Evolutionary conservation across 2,888 invertebrate species (phyloP).

Genomic region (Platerodrilus igneus): DNA sequence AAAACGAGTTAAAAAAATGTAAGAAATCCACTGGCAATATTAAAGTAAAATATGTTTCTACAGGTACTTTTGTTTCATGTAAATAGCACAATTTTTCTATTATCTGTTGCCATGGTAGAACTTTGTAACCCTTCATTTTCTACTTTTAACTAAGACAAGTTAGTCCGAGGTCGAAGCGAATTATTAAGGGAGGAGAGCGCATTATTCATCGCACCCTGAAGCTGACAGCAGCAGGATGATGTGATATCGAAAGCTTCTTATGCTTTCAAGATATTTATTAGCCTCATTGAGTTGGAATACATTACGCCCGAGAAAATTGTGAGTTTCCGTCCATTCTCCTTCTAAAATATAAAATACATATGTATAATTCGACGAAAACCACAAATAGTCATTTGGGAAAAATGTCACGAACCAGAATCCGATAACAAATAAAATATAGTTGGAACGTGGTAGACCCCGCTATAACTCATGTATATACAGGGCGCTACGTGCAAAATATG

Average conservation of each 20-base stretch:
- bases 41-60: too few relatives aligned
- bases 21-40: too few relatives aligned
- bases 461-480: constrained; percentile 48
- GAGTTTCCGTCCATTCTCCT: not conserved
- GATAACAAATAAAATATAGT: constrained; percentile 51
- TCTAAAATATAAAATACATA: constrained; percentile 25
- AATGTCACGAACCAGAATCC: constrained; percentile 47
- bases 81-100: too few relatives aligned
- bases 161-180: constrained; percentile 17
- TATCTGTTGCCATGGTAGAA: too few relatives aligned
- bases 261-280: constrained; percentile 39
- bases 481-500: constrained; percentile 46
- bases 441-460: constrained; percentile 45
- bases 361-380: constrained; percentile 46
- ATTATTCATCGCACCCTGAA: constrained; percentile 42
- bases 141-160: too few relatives aligned
- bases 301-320: constrained; percentile 20
- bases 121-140: too few relatives aligned
- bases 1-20: too few relatives aligned
- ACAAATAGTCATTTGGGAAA: constrained; percentile 46
- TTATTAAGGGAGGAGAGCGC: constrained; percentile 35
- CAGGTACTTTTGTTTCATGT: too few relatives aligned
- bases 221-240: constrained; percentile 41
- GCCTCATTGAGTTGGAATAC: constrained; percentile 31
- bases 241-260: constrained; percentile 39